Conservation (phyloP, 2,888 invertebrate genomes). For the Phytoseiulus persimilis region DNA sequence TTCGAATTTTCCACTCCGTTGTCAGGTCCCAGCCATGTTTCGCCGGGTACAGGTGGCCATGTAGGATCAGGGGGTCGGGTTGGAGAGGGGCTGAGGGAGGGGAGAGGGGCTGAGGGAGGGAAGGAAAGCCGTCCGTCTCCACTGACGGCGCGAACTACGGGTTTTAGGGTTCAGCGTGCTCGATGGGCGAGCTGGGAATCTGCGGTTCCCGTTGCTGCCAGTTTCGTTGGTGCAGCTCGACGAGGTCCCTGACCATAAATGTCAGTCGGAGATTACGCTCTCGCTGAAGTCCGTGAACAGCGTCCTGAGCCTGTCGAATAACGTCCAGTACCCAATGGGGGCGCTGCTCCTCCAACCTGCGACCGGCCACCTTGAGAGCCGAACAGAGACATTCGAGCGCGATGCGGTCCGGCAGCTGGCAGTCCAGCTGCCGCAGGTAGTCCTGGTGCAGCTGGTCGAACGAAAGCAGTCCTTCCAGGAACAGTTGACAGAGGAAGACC, state of each 20-base stretch:
- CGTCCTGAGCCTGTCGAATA: slow-evolving; percentile 20
- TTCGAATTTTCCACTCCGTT: not conserved
- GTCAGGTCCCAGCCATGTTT: not conserved
- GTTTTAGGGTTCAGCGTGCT: slow-evolving; percentile 24
- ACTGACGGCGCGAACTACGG: not conserved
- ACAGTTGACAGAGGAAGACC: slow-evolving; percentile 34
- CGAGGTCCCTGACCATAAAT: slow-evolving; percentile 32
- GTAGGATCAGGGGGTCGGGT: not conserved
- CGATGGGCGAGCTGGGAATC: slow-evolving; percentile 10
- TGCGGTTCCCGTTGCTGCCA: slow-evolving; percentile 23
- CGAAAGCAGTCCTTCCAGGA: slow-evolving; percentile 11
- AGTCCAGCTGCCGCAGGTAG: slow-evolving; percentile 8
- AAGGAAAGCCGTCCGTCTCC: not conserved
- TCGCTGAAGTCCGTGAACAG: not conserved
- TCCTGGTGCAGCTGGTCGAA: slow-evolving; percentile 31
- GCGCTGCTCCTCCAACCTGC: not conserved
- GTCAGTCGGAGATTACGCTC: slow-evolving; percentile 31
- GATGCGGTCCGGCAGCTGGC: slow-evolving; percentile 10
- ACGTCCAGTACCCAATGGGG: slow-evolving; percentile 14
- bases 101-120: not conserved
- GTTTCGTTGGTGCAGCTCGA: slow-evolving; percentile 37
- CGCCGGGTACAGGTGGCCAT: not conserved
- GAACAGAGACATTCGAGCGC: slow-evolving; percentile 35
- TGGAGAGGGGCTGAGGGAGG: not conserved
- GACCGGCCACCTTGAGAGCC: slow-evolving; percentile 32